Evolutionary conservation across 2,113 vertebrate species (phyloP).

Genomic region (Mus spicilegus): DNA sequence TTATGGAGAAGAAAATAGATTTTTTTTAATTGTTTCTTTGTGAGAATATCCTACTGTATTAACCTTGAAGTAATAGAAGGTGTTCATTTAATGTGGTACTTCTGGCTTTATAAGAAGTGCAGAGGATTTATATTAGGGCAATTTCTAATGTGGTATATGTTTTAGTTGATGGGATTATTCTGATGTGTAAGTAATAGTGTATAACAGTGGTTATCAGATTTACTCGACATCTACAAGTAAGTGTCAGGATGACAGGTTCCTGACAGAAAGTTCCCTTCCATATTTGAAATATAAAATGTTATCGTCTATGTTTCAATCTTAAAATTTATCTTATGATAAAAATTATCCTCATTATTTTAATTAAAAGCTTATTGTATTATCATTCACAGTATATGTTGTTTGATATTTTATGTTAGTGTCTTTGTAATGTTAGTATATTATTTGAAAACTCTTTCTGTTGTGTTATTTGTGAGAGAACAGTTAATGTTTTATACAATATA

Average conservation of each 20-base stretch:
- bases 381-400: not conserved
- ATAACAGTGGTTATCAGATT: not conserved
- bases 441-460: not conserved
- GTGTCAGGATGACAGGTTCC: not conserved
- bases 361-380: not conserved
- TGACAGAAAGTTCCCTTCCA: not conserved
- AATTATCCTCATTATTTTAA: not conserved
- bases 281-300: not conserved
- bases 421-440: not conserved
- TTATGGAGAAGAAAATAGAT: not conserved
- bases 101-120: not conserved
- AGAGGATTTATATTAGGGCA: not conserved
- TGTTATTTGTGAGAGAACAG: not conserved
- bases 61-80: not conserved
- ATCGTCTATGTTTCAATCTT: not conserved
- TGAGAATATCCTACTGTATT: not conserved
- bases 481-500: not conserved
- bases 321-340: not conserved
- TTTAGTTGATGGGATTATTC: not conserved
- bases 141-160: not conserved
- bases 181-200: not conserved
- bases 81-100: not conserved
- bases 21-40: not conserved
- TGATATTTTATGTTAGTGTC: not conserved
- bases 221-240: not conserved